Conservation (phyloP, 64 coral and sea anemone species). For the Montipora cactus region DNA sequence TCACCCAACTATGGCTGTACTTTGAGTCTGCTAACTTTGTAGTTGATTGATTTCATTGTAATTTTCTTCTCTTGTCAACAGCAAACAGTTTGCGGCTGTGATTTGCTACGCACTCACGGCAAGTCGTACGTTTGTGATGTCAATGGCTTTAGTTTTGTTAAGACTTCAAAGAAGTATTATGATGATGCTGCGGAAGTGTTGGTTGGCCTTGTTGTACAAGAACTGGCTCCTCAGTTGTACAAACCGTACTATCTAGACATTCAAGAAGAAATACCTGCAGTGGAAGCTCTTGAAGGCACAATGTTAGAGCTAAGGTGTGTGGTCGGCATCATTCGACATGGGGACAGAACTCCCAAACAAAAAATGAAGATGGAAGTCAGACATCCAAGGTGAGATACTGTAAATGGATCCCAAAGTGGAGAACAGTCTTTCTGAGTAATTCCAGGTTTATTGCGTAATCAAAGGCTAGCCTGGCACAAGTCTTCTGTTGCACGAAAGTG, state of each 20-base stretch:
- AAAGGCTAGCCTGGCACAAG: too few species aligned
- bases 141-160: slow-evolving; percentile 99
- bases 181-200: slow-evolving; percentile 93
- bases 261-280: slow-evolving; percentile 53
- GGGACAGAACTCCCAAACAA: slow-evolving; percentile 98
- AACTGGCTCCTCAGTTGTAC: slow-evolving; percentile 90
- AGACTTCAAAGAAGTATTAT: slow-evolving; percentile 98
- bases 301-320: slow-evolving; percentile 95
- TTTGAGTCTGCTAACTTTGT: too few species aligned
- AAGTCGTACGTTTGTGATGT: slow-evolving; percentile 98
- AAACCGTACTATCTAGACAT: slow-evolving; percentile 73
- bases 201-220: slow-evolving; percentile 74
- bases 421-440: too few species aligned
- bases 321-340: slow-evolving; percentile 93
- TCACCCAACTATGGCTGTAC: too few species aligned
- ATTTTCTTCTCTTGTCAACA: slow-evolving; percentile 11
- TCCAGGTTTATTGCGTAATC: too few species aligned
- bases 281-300: slow-evolving; percentile 61
- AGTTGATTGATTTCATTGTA: too few species aligned
- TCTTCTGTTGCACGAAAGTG: too few species aligned
- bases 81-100: slow-evolving; percentile 99
- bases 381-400: slow-evolving; percentile 81
- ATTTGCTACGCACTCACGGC: slow-evolving; percentile 88
- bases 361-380: slow-evolving; percentile 99
- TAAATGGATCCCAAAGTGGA: neutral